Conservation (phyloP, 2,888 invertebrate genomes). For the Tanypteryx hageni region DNA sequence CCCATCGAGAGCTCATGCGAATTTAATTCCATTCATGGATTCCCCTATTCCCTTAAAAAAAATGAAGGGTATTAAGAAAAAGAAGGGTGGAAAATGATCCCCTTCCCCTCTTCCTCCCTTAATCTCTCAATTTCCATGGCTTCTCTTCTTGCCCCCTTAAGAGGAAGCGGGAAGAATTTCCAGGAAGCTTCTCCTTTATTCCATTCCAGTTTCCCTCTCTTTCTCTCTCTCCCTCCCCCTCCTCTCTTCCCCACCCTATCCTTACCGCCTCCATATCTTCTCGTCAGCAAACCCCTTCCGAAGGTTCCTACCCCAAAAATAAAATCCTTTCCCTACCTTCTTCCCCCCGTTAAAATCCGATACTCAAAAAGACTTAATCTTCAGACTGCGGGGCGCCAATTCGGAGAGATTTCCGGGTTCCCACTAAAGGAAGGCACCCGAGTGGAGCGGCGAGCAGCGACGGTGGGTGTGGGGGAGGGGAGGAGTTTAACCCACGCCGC, state of each 20-base stretch:
- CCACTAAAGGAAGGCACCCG: background rate
- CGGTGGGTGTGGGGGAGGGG: background rate
- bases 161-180: background rate
- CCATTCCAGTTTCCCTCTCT: background rate
- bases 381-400: slow-evolving; percentile 7
- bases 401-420: slow-evolving; percentile 13
- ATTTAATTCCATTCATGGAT: no score
- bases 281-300: background rate
- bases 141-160: background rate
- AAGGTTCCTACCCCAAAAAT: background rate
- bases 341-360: slow-evolving; percentile 2
- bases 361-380: background rate
- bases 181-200: no score
- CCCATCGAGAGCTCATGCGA: no score
- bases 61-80: no score
- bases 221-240: no score
- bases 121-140: slow-evolving; percentile 23
- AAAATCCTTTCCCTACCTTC: no score
- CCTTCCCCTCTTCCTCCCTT: background rate
- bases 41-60: no score
- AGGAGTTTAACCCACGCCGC: background rate
- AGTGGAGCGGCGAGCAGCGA: background rate
- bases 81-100: no score
- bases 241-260: no score
- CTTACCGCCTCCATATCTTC: background rate